Base-by-base conservation (phyloP, 2,888 invertebrate species). In the Rotaria macrura region DNA sequence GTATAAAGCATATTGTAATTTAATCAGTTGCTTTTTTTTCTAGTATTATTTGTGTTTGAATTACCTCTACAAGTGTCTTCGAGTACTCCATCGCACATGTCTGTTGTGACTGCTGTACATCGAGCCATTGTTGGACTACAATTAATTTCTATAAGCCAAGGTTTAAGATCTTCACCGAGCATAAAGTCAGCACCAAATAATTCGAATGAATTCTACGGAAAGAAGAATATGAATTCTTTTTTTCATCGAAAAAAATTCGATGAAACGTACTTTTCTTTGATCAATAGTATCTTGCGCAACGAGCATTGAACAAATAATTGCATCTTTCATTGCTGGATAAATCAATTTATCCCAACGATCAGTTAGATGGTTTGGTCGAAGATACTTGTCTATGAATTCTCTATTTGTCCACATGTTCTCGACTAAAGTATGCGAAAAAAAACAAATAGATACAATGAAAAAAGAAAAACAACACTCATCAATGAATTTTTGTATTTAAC, bases 91-190 rank as follows among this genome's bases (percentile, higher is more conserved):
- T 94, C 93, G 90, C 96, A 96, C 89, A 96, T 93, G 87, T 93
- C 93, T 0, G 94, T 94, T 0, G 96, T 96, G 20, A 96, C 93
- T 86, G 93, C 93, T 0, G 96, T 96, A 49, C 95, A 95, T n/a
- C 94, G 93, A 40, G 94, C 92, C 91, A 96, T 93, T 86, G 90
- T 95, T 0, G 96, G 96, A 89, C 94, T 94, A 3, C 95, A 94
- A 92, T 97, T 96, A 88, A 96, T 95, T 92, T 97, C 96, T 88
- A 97, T 94, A 87, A 96, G 91, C 94, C 95, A 96, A 0, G 96
- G 95, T 93, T 88, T 87, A 74, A 89, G 94, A 88, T 95, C 94
- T 89, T 95, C 90, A 83, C 84, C 94, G 65, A 96, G 90, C 92
- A 96, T 94, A 90, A 96, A 96, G 91, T 97, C 96, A 85, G 96